Evolutionary conservation across 2,888 invertebrate species (phyloP).

Genomic region (Aspidapion aeneum): DNA sequence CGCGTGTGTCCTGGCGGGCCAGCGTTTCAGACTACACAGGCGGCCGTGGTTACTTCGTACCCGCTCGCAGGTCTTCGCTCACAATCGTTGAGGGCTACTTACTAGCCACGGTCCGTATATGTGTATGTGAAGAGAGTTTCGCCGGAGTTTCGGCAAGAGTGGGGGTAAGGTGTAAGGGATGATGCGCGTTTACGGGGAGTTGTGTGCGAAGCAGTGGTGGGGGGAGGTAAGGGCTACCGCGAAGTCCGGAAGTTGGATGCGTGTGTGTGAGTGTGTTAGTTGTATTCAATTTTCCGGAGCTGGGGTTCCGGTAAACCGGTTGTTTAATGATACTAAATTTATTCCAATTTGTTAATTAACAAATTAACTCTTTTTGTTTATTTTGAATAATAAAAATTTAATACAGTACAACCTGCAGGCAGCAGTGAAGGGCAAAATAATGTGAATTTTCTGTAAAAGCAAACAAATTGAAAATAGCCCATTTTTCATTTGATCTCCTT

Average conservation of each 20-base stretch:
- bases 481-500: too few species aligned
- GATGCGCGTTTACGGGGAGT: conserved; percentile 43
- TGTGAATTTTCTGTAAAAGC: too few species aligned
- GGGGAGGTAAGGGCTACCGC: conserved; percentile 42
- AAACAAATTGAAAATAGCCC: too few species aligned
- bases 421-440: too few species aligned
- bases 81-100: conserved; percentile 45
- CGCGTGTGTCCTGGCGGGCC: conserved; percentile 48
- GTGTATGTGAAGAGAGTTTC: neutral
- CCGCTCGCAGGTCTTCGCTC: conserved; percentile 28
- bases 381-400: too few species aligned
- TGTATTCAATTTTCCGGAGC: neutral
- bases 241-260: conserved; percentile 36
- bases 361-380: too few species aligned
- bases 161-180: conserved; percentile 46
- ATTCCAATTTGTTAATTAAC: too few species aligned
- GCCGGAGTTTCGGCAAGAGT: conserved; percentile 16
- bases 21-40: conserved; percentile 22
- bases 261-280: neutral
- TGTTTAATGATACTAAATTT: too few species aligned
- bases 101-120: conserved; percentile 52
- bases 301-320: too few species aligned
- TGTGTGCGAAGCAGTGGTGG: conserved; percentile 41
- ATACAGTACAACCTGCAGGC: too few species aligned
- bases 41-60: conserved; percentile 33